Conservation (phyloP, 1,140 invertebrate species). For the Melitaea cinxia region DNA sequence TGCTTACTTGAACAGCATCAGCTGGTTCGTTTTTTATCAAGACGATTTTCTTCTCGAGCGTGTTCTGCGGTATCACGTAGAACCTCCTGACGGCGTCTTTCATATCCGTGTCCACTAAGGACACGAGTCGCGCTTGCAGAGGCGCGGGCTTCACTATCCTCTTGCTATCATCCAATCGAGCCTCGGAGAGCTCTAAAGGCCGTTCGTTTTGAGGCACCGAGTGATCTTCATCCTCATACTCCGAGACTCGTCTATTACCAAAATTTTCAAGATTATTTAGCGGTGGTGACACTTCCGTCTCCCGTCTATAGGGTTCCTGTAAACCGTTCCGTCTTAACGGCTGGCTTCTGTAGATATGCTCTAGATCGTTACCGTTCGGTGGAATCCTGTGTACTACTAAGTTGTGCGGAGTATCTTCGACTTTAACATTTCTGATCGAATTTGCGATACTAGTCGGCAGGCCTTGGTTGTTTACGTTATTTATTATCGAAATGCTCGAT, state of each 20-base stretch:
- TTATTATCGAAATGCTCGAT: conserved; percentile 60
- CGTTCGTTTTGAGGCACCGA: conserved; percentile 53
- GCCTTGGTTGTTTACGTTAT: conserved; percentile 49
- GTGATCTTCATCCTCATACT: conserved; percentile 68
- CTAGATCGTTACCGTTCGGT: conserved; percentile 60
- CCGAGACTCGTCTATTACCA: conserved; percentile 65
- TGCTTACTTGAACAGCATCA: conserved; percentile 71
- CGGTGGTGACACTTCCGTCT: conserved; percentile 53
- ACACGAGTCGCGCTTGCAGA: conserved; percentile 62
- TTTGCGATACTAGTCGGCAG: conserved; percentile 57
- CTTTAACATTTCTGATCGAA: conserved; percentile 47
- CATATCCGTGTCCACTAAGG: conserved; percentile 60
- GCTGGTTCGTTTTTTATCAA: conserved; percentile 78
- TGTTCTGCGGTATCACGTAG: conserved; percentile 74
- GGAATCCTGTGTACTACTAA: conserved; percentile 58
- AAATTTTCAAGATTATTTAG: conserved; percentile 68
- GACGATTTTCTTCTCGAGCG: conserved; percentile 74
- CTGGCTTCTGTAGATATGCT: conserved; percentile 51
- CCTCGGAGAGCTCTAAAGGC: conserved; percentile 64
- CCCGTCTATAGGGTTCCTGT: conserved; percentile 60
- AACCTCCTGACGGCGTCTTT: conserved; percentile 63
- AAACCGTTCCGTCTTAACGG: conserved; percentile 63
- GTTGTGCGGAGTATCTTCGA: conserved; percentile 63
- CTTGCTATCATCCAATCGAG: conserved; percentile 57
- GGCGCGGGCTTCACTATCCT: conserved; percentile 75